These are phyloP conservation scores for Cephus spinipes DNA, from an alignment of 2,888 invertebrate genomes.

Conservation along the genomic window DNA sequence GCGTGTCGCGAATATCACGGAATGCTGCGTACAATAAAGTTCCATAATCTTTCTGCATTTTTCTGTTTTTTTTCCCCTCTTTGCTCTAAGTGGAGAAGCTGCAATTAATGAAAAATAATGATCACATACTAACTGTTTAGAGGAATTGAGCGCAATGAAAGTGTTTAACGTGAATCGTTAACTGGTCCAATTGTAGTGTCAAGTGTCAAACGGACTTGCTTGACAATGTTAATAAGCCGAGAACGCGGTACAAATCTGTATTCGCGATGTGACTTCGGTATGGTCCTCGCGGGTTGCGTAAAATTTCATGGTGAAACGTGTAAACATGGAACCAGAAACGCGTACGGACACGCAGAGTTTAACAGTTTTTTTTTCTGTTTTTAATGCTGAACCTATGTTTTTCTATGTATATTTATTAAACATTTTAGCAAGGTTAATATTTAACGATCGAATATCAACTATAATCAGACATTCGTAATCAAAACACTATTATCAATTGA, in stretches of 20 bases:
- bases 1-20: conserved; percentile 16
- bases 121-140: neutral
- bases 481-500: neutral
- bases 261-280: conserved; percentile 22
- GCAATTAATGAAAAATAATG: neutral
- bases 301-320: conserved; percentile 6
- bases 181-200: conserved; percentile 42
- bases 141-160: neutral
- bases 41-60: neutral
- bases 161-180: conserved; percentile 31
- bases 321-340: neutral
- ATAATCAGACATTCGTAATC: neutral
- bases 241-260: conserved; percentile 31
- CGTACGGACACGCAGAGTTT: neutral
- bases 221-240: conserved; percentile 15
- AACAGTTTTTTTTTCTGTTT: neutral
- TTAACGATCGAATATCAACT: neutral
- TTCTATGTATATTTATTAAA: neutral
- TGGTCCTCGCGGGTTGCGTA: conserved; percentile 13
- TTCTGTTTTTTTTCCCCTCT: neutral
- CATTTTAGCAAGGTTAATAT: neutral
- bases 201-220: conserved; percentile 37
- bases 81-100: neutral
- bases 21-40: neutral
- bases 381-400: neutral